These are phyloP conservation scores for Planococcus citri DNA, from an alignment of 1,140 invertebrate genomes.

Conservation along the genomic window DNA sequence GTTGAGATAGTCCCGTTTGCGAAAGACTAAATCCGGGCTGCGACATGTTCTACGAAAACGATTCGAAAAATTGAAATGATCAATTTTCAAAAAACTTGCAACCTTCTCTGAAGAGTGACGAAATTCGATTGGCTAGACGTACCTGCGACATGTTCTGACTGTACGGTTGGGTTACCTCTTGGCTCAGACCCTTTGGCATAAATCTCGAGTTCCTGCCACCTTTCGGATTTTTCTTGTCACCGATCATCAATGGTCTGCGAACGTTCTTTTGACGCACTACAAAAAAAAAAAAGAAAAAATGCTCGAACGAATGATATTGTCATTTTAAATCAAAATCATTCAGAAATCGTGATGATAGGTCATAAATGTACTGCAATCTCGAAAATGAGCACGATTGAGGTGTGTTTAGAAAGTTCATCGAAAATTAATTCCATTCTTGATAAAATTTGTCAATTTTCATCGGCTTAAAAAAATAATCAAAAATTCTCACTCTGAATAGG, in stretches of 20 bases:
- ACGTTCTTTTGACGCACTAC: slow-evolving; percentile 7
- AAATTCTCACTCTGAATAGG: slow-evolving; percentile 27
- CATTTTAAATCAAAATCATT: too few relatives aligned
- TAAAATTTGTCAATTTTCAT: too few relatives aligned
- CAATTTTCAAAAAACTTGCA: neutral
- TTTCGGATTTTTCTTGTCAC: neutral
- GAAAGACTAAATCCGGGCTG: slow-evolving; percentile 54
- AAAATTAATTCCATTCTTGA: too few relatives aligned
- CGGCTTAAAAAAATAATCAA: too few relatives aligned
- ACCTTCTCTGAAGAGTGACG: neutral
- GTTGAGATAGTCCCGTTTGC: slow-evolving; percentile 51
- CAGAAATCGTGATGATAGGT: too few relatives aligned
- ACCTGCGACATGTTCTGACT: slow-evolving; percentile 45
- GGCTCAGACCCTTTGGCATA: slow-evolving; percentile 29
- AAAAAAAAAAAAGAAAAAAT: neutral
- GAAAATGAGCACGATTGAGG: too few relatives aligned
- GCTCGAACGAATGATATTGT: neutral
- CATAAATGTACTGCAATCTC: too few relatives aligned
- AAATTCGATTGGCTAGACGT: slow-evolving; percentile 31
- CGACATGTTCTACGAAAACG: slow-evolving; percentile 47
- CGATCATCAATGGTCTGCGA: neutral
- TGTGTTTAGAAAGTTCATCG: too few relatives aligned
- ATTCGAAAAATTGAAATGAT: neutral
- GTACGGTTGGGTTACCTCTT: slow-evolving; percentile 47
- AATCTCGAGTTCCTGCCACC: neutral